Base-by-base conservation (phyloP, 1,140 invertebrate genomes). In the Charaxes varanes region DNA sequence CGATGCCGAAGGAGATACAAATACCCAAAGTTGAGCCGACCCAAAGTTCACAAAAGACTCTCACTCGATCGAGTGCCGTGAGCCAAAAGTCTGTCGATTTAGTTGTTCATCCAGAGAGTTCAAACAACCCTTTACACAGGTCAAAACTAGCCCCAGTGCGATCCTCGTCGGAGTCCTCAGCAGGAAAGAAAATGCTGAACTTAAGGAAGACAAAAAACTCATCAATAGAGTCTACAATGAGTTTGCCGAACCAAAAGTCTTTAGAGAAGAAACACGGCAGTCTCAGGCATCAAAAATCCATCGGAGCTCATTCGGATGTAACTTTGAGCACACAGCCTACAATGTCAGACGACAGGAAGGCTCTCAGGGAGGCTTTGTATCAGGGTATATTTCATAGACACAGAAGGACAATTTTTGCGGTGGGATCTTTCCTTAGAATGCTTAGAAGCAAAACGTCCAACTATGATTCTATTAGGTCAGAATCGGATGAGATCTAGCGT, bases 371-470 rank as follows among this genome's bases (percentile, higher is more conserved):
- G 60, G 91, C 91, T 40, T 78, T 93, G 41, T 93, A 93, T 63
- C 90, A 92, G 67, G 92, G 92, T 58, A 93, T 93, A 51, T 92
- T 93, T 72, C 89, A 92, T 80, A 88, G 91, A 47, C 91, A 93
- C 77, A 87, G 91, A 33, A 87, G 91, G 65, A 92, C 91, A 11
- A 93, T 93, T 63, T 90, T 93, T 62, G 91, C 92, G 18, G 85
- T 93, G 32, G 91, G 91, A 17, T 93, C 91, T 32, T 93, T 93
- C 66, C 86, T 93, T 22, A 88, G 92, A 41, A 93, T 93, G 91
- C 79, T 93, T 46, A 90, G 89, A 71, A 90, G 90, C 71, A 91
- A 91, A 79, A 92, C 92, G 45, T 92, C 91, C 51, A 92, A 92
- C 70, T 93, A 93, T 49, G 91, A 92, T 74, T 92, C 90, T 17